Conservation (phyloP, 30 jellyfish, hydroid and myxozoan species). For the Aurelia aurita complex sp. Pacific region DNA sequence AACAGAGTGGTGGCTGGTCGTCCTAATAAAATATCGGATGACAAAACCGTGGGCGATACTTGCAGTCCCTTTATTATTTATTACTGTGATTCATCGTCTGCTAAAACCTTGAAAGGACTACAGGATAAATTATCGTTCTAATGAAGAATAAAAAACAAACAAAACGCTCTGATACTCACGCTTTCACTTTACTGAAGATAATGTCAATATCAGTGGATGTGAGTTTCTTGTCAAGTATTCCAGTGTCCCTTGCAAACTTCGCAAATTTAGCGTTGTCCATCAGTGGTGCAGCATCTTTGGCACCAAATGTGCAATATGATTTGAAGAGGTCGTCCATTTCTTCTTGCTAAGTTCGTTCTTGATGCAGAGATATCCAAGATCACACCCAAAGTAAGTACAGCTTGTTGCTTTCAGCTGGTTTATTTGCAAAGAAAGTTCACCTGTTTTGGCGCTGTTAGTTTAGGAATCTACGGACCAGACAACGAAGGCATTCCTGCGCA, state of each 20-base stretch:
- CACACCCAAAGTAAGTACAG: no score
- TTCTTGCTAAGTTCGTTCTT: no score
- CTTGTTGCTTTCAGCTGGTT: no score
- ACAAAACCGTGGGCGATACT: no score
- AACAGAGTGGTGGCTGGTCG: no score
- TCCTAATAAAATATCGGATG: no score
- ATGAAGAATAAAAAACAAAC: no score
- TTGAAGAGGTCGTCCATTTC: conserved; percentile 93
- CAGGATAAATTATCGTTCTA: background rate
- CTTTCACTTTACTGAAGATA: conserved; percentile 87
- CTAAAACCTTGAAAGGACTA: background rate
- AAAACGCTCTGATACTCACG: conserved; percentile 11
- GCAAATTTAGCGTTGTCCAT: conserved; percentile 99
- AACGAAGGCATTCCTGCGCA: no score
- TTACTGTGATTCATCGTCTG: no score
- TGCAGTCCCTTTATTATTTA: no score
- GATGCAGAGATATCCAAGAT: no score
- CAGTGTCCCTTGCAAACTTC: conserved; percentile 89
- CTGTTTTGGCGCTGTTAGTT: conserved; percentile 16
- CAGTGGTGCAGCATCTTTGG: conserved; percentile 84
- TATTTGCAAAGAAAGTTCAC: conserved; percentile 4
- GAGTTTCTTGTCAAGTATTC: conserved; percentile 90
- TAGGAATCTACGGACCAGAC: conserved; percentile 16
- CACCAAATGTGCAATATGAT: conserved; percentile 96
- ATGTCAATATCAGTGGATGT: conserved; percentile 96